Percentiles rank a stretch among this genome's conserved stretches.
These are phyloP conservation scores for Hetaerina americana DNA, from an alignment of 1,140 invertebrate species.

Conservation along the genomic window DNA sequence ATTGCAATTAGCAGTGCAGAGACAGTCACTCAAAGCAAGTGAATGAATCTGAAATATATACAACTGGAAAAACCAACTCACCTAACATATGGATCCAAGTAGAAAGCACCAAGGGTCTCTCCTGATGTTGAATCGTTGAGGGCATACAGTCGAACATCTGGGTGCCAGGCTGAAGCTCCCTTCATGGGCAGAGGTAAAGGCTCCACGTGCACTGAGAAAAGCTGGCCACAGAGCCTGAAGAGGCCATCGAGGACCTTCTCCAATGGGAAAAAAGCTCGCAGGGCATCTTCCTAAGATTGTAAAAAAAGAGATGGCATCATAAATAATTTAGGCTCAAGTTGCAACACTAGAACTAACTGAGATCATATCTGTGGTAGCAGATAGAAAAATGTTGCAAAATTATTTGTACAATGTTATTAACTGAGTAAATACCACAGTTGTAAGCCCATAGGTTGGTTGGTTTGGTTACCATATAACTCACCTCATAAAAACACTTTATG, in stretches of 20 bases:
- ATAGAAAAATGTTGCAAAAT: too few species aligned
- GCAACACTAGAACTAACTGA: constrained; percentile 4
- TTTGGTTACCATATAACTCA: too few species aligned
- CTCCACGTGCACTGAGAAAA: constrained; percentile 53
- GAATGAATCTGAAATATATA: too few species aligned
- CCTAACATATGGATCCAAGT: constrained; percentile 66
- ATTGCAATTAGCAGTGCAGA: too few species aligned
- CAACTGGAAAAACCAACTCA: constrained; percentile 18
- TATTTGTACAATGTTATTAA: too few species aligned
- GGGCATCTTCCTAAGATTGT: constrained; percentile 37
- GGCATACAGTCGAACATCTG: constrained; percentile 72
- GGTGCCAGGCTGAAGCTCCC: constrained; percentile 50
- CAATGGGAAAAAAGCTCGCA: constrained; percentile 73
- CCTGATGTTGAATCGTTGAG: constrained; percentile 49
- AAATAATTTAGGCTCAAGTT: constrained; percentile 4
- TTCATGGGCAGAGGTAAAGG: constrained; percentile 21
- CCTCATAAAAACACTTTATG: too few species aligned
- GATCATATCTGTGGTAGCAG: too few species aligned
- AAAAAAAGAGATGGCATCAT: constrained; percentile 10
- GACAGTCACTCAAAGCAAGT: too few species aligned
- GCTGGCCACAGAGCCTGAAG: constrained; percentile 53
- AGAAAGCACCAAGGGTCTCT: constrained; percentile 59
- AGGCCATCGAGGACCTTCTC: constrained; percentile 60
- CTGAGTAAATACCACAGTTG: too few species aligned
- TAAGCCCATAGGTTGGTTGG: too few species aligned